Conservation (phyloP, 2,888 invertebrate genomes). For the Macrophya annulata region DNA sequence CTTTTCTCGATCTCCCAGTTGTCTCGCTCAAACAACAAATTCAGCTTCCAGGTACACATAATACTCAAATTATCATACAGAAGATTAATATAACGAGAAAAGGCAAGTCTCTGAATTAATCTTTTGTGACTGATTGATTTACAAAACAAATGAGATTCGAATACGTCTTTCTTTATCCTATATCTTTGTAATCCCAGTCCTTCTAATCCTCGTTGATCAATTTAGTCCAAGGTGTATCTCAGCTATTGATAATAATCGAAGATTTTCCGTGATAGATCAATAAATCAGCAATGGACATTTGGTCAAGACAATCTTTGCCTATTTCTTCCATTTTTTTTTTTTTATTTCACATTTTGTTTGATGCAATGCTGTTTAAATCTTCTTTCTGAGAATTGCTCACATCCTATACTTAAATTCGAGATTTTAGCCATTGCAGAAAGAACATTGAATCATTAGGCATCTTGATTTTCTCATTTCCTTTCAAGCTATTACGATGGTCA, state of each 20-base stretch:
- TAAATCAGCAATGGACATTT: background rate
- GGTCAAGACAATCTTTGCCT: background rate
- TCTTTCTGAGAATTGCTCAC: background rate
- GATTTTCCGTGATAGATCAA: background rate
- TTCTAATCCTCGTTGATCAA: background rate
- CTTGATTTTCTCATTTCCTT: background rate
- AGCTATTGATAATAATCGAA: background rate
- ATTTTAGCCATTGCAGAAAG: background rate
- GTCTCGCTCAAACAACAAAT: constrained; percentile 20
- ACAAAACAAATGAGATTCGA: background rate
- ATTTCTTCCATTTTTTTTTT: too few species aligned
- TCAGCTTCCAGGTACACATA: constrained; percentile 15
- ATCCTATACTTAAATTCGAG: background rate
- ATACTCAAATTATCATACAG: background rate
- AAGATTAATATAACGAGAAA: background rate
- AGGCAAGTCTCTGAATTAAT: background rate
- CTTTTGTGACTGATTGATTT: background rate
- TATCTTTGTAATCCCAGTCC: background rate
- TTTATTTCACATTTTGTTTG: background rate
- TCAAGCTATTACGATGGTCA: constrained; percentile 13
- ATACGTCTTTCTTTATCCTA: background rate
- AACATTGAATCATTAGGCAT: constrained; percentile 13
- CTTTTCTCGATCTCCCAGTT: constrained; percentile 21
- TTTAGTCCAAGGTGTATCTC: background rate
- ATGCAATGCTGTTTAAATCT: background rate